Evolutionary conservation across 2,113 vertebrate species (phyloP), one percentile per base, ranked within the genome.

Genomic region (Isurus oxyrinchus): DNA sequence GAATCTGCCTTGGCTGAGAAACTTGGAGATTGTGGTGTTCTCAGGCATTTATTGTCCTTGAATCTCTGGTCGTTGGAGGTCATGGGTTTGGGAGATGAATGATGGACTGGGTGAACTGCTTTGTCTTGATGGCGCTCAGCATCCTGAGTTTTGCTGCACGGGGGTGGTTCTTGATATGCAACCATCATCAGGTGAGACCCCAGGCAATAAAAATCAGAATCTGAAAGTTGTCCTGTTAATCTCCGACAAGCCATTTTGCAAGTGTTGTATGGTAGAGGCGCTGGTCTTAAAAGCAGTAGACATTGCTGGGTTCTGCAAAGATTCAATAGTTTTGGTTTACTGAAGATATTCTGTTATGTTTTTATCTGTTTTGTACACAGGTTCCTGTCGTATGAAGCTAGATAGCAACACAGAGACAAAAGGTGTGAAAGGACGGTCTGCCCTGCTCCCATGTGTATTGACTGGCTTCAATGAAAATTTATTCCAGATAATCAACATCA

Each of bases 371-470:
- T 72, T 69, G 11, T 11, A 31, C 63, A 25, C 49, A 95, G 94
- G 94, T 16, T 31, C 44, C 3, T 95, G 66, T 55, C 66, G 44
- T 27, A 35, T 95, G 94, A 95, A 76, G 94, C 55, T 95, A 35
- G 94, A 95, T 23, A 53, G 66, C 67, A 5, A 16, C 25, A 69
- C 14, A 13, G 94, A 95, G 67, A 49, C 49, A 14, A 95, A 55
- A 69, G 94, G 94, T 72, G 66, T 95, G 44, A 95, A 35, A 31
- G 94, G 94, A 69, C 27, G 67, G 4, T 76, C 94, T 31, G 66
- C 49, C 49, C 67, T 95, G 44, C 94, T 95, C 44, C 94, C 94
- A 14, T 95, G 94, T 95, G 66, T 72, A 55, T 25, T 95, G 94
- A 72, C n/a, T 19, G 94, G 94, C 25, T 55, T 72, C 66, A 95